Conservation (phyloP, 2,797 vertebrate species). For the Tenualosa ilisha region DNA sequence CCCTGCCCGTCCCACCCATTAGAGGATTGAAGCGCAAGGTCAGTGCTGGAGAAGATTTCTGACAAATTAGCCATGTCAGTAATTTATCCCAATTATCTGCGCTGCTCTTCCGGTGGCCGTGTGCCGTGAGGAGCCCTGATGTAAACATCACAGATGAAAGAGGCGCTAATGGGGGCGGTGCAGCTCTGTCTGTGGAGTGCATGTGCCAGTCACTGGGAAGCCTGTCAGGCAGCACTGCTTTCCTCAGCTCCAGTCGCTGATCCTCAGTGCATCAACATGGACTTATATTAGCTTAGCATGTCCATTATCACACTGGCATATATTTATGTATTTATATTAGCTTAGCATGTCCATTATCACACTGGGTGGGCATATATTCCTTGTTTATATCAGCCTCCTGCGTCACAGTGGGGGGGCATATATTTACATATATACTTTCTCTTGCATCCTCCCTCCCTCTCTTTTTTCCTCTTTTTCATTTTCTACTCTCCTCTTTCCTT, state of each 20-base stretch:
- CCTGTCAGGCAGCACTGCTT: not conserved
- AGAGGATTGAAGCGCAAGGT: not conserved
- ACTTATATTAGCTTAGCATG: not conserved
- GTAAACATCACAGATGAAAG: not conserved
- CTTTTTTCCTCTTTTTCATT: not conserved
- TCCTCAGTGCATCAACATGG: not conserved
- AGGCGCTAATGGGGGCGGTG: not conserved
- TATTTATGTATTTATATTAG: too few species aligned
- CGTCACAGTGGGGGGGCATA: too few species aligned
- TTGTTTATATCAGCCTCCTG: too few species aligned
- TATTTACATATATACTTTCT: not conserved
- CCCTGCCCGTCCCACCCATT: not conserved
- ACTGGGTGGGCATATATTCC: too few species aligned
- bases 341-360: too few species aligned
- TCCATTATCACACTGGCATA: too few species aligned
- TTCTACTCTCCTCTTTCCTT: not conserved
- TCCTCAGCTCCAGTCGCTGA: not conserved
- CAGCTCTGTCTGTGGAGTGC: not conserved
- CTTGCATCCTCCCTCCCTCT: not conserved
- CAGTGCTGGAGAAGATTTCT: not conserved
- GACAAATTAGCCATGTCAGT: not conserved
- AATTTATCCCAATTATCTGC: not conserved
- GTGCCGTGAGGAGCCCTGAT: not conserved
- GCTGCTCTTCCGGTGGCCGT: not conserved
- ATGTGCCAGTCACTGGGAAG: not conserved